Conservation (phyloP, 2,797 vertebrate genomes). For the Caiman crocodilus region DNA sequence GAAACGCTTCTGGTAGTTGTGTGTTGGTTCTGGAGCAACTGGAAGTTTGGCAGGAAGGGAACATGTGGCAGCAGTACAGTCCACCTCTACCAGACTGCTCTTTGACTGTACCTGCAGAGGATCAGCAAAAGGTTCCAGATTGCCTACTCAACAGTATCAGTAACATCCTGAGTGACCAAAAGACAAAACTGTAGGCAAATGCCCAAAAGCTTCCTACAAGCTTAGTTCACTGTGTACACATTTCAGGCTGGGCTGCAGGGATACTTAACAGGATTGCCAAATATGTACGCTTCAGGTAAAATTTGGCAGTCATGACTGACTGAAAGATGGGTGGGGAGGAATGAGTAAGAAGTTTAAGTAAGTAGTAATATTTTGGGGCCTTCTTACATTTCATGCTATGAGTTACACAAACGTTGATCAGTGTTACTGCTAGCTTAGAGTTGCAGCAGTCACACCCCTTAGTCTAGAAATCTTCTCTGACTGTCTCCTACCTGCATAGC, state of each 20-base stretch:
- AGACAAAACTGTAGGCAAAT: not conserved
- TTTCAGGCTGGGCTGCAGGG: not conserved
- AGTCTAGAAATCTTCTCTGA: too few relatives aligned
- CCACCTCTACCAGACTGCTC: not conserved
- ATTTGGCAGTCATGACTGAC: not conserved
- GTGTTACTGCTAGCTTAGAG: too few relatives aligned
- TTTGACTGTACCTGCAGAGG: not conserved
- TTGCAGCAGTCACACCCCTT: too few relatives aligned
- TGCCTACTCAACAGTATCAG: not conserved
- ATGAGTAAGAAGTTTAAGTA: not conserved
- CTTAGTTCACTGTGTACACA: too few relatives aligned
- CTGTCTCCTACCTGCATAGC: too few relatives aligned
- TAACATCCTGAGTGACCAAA: not conserved
- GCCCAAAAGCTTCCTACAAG: too few relatives aligned
- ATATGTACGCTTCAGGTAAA: not conserved
- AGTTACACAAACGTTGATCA: too few relatives aligned
- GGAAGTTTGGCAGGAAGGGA: not conserved
- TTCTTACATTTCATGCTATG: too few relatives aligned
- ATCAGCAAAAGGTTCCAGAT: not conserved
- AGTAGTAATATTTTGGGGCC: too few relatives aligned
- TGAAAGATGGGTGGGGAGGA: not conserved
- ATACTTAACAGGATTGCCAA: not conserved
- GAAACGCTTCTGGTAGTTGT: not conserved
- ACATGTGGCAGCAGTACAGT: not conserved
- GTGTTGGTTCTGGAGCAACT: not conserved